phyloP scores from a whole-genome alignment of 1,140 invertebrate species.

The Zaprionus capensis region DNA sequence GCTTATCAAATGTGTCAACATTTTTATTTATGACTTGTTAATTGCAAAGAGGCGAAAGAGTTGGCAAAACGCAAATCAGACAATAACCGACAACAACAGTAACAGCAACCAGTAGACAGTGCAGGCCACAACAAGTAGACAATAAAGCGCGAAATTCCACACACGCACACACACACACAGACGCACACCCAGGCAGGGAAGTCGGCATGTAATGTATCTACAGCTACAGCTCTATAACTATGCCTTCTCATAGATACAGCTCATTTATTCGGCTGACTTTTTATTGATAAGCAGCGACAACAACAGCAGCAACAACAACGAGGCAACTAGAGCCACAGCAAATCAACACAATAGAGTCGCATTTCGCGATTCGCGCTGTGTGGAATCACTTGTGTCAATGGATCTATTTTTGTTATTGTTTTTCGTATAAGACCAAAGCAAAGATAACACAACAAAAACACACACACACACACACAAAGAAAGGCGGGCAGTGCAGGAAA shows the following conservation, averaged over 20 bases:
- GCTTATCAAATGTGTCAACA: slow-evolving; percentile 76
- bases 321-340: not conserved
- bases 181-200: slow-evolving; percentile 6
- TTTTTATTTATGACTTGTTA: slow-evolving; percentile 78
- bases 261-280: slow-evolving; percentile 59
- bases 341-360: slow-evolving; percentile 37
- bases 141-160: slow-evolving; percentile 76
- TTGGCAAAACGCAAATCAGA: slow-evolving; percentile 71
- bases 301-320: slow-evolving; percentile 20
- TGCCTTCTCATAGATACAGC: slow-evolving; percentile 48
- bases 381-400: slow-evolving; percentile 68
- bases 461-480: not conserved
- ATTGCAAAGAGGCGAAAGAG: slow-evolving; percentile 73
- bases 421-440: slow-evolving; percentile 40
- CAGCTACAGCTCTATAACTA: not conserved
- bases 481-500: not conserved
- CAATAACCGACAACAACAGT: slow-evolving; percentile 40
- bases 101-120: slow-evolving; percentile 21
- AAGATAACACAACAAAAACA: slow-evolving; percentile 45
- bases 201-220: slow-evolving; percentile 11
- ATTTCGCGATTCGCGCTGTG: slow-evolving; percentile 56
- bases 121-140: slow-evolving; percentile 55
- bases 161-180: slow-evolving; percentile 25
- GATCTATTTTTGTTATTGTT: slow-evolving; percentile 22
- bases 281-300: slow-evolving; percentile 65